These are phyloP conservation scores for Bursaphelenchus okinawaensis DNA, from an alignment of 2,888 invertebrate genomes.

Conservation along the genomic window DNA sequence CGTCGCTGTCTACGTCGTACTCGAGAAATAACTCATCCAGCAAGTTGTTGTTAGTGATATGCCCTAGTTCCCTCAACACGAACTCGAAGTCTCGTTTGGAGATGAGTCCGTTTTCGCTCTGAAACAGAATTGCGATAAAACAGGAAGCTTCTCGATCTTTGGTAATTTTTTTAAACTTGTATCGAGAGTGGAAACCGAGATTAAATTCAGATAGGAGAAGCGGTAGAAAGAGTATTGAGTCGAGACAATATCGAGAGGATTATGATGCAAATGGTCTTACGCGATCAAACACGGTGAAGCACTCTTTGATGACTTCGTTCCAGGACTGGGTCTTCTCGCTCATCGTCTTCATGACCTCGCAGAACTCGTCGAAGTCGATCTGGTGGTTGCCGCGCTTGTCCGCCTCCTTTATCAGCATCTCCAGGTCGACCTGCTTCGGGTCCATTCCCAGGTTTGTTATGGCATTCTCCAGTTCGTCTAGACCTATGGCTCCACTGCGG, in stretches of 20 bases:
- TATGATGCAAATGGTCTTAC: constrained; percentile 28
- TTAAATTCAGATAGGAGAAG: no score
- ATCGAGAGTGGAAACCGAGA: no score
- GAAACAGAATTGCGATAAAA: no score
- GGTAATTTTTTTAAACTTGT: no score
- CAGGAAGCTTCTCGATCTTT: no score
- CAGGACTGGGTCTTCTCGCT: constrained; percentile 52
- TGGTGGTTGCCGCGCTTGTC: constrained; percentile 56
- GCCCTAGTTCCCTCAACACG: constrained; percentile 51
- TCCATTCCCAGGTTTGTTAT: constrained; percentile 49
- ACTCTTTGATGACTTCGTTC: constrained; percentile 54
- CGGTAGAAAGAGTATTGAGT: no score
- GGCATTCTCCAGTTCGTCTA: constrained; percentile 46
- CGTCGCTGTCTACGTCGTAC: constrained; percentile 54
- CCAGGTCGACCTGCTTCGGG: constrained; percentile 49
- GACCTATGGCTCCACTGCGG: constrained; percentile 32
- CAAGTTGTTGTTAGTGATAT: constrained; percentile 46
- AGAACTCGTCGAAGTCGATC: constrained; percentile 40
- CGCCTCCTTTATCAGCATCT: constrained; percentile 54
- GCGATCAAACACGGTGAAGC: constrained; percentile 54
- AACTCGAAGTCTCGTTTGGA: constrained; percentile 52
- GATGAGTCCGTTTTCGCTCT: constrained; percentile 50
- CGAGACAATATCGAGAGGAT: no score
- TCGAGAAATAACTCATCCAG: constrained; percentile 37
- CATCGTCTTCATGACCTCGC: constrained; percentile 43